Base-by-base conservation (phyloP, 2,888 invertebrate species). In the Chouioia cunea region DNA sequence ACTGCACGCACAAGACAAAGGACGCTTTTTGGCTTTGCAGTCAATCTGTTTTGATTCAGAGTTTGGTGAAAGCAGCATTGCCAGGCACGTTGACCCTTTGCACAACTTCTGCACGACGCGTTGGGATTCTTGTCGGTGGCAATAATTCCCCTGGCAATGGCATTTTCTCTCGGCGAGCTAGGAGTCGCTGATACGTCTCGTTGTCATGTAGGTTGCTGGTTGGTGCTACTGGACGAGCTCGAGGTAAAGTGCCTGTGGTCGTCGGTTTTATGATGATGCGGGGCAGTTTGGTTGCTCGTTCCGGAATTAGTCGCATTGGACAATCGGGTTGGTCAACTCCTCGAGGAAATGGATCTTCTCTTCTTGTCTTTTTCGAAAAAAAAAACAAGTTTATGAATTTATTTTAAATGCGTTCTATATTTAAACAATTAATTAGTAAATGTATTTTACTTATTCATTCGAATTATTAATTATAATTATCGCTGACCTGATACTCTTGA, bases 191-290 rank as follows among this genome's bases (percentile, higher is more conserved):
- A 16, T 74, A 74, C 6, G 74, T 66, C 60, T 74, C 74, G 63
- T 71, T 71, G 54, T 71, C 54, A 12, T 71, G 58, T 4, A 71
- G 69, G 46, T 57, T 18, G 27, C 6, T 12, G 43, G 36, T 36
- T 10, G 54, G 43, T n/a, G 6, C 47, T 15, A 20, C 8, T 10
- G 56, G 12, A 8, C 43, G 36, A 6, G 36, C 36, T 4, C 67
- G 70, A 1, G 71, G 57, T 1, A 65, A 27, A 6, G 53, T 68
- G 12, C 65, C 68, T 14, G 47, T n/a, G 16, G 75, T 80, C 16
- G 81, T 81, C 6, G 84, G 82, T 50, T 83, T 83, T 36, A 84
- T 85, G 50, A 85, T 85, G 58, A 85, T 85, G 74, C 84, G 85
- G 0, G 84, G 85, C 23, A 82, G 82, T 56, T 84, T 84, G 14